Evolutionary conservation across 2,113 vertebrate species (phyloP).

Genomic region (Lonchura striata): DNA sequence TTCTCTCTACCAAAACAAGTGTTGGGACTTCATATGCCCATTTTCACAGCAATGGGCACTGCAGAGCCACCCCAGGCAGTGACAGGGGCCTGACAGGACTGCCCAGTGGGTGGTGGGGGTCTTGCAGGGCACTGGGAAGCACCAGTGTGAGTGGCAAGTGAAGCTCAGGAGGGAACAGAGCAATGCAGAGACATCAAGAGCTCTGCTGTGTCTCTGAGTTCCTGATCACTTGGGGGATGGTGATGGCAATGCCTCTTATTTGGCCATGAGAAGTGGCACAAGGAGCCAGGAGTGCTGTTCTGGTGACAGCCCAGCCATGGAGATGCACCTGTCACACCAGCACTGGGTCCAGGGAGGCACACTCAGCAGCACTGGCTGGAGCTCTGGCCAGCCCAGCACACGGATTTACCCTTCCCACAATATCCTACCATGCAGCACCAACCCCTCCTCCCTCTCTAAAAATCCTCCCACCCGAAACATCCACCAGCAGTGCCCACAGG

Average conservation of each 20-base stretch:
- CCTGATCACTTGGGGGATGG: background rate
- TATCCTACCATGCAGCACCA: background rate
- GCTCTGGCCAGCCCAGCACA: background rate
- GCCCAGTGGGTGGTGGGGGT: accelerated
- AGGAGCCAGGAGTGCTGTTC: background rate
- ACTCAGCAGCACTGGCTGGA: background rate
- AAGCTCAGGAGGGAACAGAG: background rate
- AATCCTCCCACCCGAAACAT: background rate
- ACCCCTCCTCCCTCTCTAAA: background rate
- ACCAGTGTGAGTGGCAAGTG: background rate
- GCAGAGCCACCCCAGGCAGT: background rate
- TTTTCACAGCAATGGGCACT: background rate
- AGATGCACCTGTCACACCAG: background rate
- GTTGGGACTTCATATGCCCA: accelerated
- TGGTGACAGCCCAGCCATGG: background rate
- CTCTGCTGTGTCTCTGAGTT: background rate
- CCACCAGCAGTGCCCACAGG: background rate
- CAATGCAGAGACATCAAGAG: background rate
- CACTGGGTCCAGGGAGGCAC: background rate
- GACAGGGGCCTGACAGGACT: background rate
- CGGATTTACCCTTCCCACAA: background rate
- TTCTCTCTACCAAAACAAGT: background rate
- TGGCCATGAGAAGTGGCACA: background rate
- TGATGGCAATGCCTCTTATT: background rate
- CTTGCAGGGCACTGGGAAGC: background rate